Evolutionary conservation across 2,888 invertebrate species (phyloP), one percentile per base, ranked within the genome.

Genomic region (Acanthosepion esculentum): DNA sequence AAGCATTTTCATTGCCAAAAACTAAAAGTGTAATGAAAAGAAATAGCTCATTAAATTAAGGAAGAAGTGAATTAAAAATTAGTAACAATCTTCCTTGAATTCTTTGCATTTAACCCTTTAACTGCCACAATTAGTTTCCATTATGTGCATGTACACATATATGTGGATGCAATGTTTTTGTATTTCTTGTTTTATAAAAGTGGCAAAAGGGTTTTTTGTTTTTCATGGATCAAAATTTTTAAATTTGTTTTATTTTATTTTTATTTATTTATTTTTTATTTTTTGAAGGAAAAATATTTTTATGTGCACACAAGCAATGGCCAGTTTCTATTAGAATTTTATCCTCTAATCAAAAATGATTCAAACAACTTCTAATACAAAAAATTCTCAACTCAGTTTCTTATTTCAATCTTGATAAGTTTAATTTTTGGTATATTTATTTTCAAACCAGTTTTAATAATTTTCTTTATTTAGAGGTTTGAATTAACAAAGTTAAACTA

Each of bases 31-130:
- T 78, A 78, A 78, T n/a, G n/a, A 78, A n/a, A 78, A 78, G n/a
- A 78, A n/a, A 78, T n/a, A 78, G 78, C n/a, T 78, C 78, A 78
- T 78, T 78, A 78, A 78, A n/a, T n/a, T 78, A 78, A 78, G 78
- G 78, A 78, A 78, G 78, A 78, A 78, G n/a, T 78, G 78, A 33
- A 78, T 78, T 78, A 15, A n/a, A 78, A n/a, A n/a, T 78, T 78
- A 78, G 78, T 33, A 78, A 15, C 78, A 15, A 78, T n/a, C 78
- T 78, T 78, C 78, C 78, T 78, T 78, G 78, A n/a, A 78, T n/a
- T 78, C 78, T 78, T 78, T 78, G 78, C 78, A 78, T 78, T 78
- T 78, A 78, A 78, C 78, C 78, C 78, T 78, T 33, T n/a, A 78
- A 78, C 78, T 78, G 78, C 78, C 78, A 78, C 33, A 10, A n/a